Base-by-base conservation (phyloP, 2,797 vertebrate species). In the Acanthornis magna region DNA sequence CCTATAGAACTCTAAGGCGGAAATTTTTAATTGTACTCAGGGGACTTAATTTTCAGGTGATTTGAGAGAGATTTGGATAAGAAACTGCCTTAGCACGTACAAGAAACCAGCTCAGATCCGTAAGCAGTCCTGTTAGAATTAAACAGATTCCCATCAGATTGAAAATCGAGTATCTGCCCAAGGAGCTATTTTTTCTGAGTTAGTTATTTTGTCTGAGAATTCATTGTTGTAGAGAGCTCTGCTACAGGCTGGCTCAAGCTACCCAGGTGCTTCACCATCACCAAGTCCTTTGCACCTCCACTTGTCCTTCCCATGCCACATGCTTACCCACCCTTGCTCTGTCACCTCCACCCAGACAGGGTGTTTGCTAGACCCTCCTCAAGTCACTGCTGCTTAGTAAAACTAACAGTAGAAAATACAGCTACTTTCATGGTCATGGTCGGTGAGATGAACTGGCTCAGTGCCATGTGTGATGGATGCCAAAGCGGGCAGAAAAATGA, bases 231-330 rank as follows among this genome's bases (percentile, higher is more conserved):
- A 34, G 45, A 8, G 36, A 79, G 20, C 18, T 82, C 23, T 74
- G 45, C 19, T 53, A 58, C 19, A 72, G 16, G 19, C 66, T 92
- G 42, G 48, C 13, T 61, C 6, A 23, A 77, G 40, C 40, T 51
- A 30, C 32, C 16, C 1, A 0, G 0, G 6, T 30, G 29, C 21
- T 63, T 60, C 25, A 57, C 11, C 4, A 34, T 30, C n/a, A 61
- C 10, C 22, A 51, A 19, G 10, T 48, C 10, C 13, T 26, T 22
- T 66, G 79, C 42, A 53, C 10, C 7, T 75, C 50, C 5, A 3
- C 32, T 26, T 67, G 62, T 74, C 54, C 29, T 57, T 68, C 70
- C n/a, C 7, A 2, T 20, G 16, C 16, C 21, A 1, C 1, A 2
- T 38, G 11, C 36, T 23, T n/a, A 54, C 15, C 11, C 57, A 54